phyloP scores from a whole-genome alignment of 2,113 vertebrate genomes.

The Rhinoptilus africanus region DNA sequence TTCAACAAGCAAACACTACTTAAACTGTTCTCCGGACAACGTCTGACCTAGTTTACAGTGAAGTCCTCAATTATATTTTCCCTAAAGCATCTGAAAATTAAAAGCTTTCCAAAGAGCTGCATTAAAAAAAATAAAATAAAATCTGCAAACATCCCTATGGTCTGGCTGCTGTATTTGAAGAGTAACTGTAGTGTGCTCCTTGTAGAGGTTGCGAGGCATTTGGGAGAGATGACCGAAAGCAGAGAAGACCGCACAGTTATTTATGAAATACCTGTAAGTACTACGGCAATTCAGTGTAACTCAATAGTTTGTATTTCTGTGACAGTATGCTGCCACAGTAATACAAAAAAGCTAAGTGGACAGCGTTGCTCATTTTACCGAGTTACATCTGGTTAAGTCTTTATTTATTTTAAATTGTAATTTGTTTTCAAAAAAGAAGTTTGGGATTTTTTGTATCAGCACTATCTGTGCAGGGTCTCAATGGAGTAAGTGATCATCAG shows the following conservation, averaged over 20 bases:
- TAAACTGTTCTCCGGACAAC: not conserved
- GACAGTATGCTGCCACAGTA: not conserved
- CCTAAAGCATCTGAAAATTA: not conserved
- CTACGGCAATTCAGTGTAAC: not conserved
- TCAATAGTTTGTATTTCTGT: not conserved
- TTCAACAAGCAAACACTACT: not conserved
- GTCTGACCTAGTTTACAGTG: not conserved
- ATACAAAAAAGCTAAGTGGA: not conserved
- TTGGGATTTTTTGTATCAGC: not conserved
- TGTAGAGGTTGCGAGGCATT: not conserved
- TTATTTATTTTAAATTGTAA: not conserved
- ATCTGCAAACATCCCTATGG: not conserved
- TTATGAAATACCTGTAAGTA: not conserved
- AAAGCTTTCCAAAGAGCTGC: not conserved
- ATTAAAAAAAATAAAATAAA: not conserved
- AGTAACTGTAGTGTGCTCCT: not conserved
- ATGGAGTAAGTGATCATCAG: not conserved
- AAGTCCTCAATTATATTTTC: not conserved
- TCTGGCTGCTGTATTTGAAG: not conserved
- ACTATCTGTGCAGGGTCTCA: not conserved
- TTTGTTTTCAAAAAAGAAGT: not conserved
- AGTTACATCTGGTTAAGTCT: not conserved
- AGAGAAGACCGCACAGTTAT: not conserved
- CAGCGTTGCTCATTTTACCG: not conserved
- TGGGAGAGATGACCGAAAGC: not conserved